These are phyloP conservation scores for Siniperca undulata DNA, from an alignment of 2,797 vertebrate genomes.

Conservation along the genomic window DNA sequence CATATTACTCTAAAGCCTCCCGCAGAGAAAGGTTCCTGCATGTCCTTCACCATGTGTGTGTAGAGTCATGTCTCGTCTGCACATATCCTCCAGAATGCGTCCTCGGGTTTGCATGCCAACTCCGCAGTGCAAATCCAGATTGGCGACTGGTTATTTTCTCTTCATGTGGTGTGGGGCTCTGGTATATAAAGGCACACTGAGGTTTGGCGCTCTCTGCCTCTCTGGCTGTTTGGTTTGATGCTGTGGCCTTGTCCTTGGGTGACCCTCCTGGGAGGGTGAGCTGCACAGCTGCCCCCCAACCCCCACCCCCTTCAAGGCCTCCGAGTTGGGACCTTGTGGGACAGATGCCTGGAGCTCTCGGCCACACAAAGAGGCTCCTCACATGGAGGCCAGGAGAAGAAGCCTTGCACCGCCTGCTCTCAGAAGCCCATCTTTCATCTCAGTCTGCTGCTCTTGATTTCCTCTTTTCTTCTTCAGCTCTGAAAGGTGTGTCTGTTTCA, in stretches of 20 bases:
- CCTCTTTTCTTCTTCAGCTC: conserved; percentile 34
- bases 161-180: conserved; percentile 70
- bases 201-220: conserved; percentile 63
- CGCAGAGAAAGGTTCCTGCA: conserved; percentile 15
- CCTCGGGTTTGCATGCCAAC: conserved; percentile 47
- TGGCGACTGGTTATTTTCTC: conserved; percentile 63
- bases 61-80: conserved; percentile 8
- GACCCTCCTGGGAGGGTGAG: conserved; percentile 68
- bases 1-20: conserved; percentile 45
- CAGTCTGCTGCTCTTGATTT: conserved; percentile 34
- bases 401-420: conserved; percentile 32
- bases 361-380: conserved; percentile 73
- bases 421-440: conserved; percentile 51
- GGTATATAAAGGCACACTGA: conserved; percentile 74
- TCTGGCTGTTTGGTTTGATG: conserved; percentile 62
- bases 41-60: conserved; percentile 14
- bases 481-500: conserved; percentile 73
- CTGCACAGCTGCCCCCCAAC: conserved; percentile 43
- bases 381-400: conserved; percentile 46
- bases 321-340: conserved; percentile 27
- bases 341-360: conserved; percentile 51
- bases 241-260: conserved; percentile 71
- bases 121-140: conserved; percentile 59
- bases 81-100: conserved; percentile 33
- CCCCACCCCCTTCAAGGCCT: conserved; percentile 28